phyloP scores from a whole-genome alignment of 1,140 invertebrate species.

The Hestina assimilis region DNA sequence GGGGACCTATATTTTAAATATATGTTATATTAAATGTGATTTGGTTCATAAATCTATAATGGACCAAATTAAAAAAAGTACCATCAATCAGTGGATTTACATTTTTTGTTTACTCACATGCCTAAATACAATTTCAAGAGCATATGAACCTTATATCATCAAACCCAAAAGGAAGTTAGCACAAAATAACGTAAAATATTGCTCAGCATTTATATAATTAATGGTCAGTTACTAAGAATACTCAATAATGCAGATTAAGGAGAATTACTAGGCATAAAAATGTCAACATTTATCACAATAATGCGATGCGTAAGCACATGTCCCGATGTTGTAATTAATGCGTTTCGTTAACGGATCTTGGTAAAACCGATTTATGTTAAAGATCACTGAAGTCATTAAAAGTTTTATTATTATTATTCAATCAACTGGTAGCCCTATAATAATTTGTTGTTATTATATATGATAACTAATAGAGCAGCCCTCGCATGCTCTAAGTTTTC shows the following conservation, averaged over 20 bases:
- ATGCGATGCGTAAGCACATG: background rate
- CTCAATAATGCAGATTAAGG: slow-evolving; percentile 2
- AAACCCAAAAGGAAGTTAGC: background rate
- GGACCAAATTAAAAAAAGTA: too few relatives aligned
- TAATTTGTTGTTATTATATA: too few relatives aligned
- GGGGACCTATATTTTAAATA: too few relatives aligned
- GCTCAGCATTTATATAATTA: background rate
- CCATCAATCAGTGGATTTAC: too few relatives aligned
- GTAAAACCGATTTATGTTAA: background rate
- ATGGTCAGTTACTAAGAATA: background rate
- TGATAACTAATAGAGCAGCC: too few relatives aligned
- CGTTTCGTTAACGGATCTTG: slow-evolving; percentile 8
- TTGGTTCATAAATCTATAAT: too few relatives aligned
- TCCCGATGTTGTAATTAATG: slow-evolving; percentile 9
- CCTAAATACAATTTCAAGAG: too few relatives aligned
- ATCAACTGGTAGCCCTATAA: too few relatives aligned
- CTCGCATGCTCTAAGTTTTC: too few relatives aligned
- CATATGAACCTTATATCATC: background rate
- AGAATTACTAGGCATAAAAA: slow-evolving; percentile 8
- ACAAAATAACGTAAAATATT: background rate
- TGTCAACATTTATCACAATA: slow-evolving; percentile 9
- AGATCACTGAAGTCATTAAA: background rate
- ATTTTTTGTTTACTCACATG: too few relatives aligned
- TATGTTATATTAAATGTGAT: too few relatives aligned
- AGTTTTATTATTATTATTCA: background rate